Evolutionary conservation across 1,140 invertebrate species (phyloP).

Genomic region (Hylyphantes graminicola): DNA sequence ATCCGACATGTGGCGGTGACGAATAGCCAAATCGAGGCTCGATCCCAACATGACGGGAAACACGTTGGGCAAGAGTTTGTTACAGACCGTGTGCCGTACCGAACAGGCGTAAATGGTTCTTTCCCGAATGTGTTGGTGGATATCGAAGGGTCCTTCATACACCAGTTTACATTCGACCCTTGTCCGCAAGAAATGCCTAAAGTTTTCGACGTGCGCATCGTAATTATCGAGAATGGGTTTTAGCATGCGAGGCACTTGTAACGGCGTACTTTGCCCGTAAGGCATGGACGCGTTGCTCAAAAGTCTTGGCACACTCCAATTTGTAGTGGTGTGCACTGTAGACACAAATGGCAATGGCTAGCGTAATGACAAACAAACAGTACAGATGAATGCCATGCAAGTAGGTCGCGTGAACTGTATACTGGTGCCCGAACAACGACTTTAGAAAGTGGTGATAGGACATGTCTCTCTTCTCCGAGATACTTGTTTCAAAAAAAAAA

Average conservation of each 20-base stretch:
- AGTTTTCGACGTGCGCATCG: not conserved
- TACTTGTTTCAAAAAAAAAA: no score
- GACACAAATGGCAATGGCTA: not conserved
- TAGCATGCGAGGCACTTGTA: not conserved
- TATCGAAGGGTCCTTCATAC: not conserved
- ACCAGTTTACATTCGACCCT: not conserved
- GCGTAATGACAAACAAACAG: constrained; percentile 10
- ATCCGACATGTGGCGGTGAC: not conserved
- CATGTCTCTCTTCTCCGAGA: no score
- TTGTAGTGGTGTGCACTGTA: not conserved
- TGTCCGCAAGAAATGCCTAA: not conserved
- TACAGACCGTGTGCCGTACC: not conserved
- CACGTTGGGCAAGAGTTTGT: not conserved
- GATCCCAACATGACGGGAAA: constrained; percentile 4
- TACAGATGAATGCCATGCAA: constrained; percentile 22
- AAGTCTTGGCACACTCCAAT: not conserved
- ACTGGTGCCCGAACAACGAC: no score
- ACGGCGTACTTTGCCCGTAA: constrained; percentile 14
- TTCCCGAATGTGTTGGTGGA: not conserved
- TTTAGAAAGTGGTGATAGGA: no score
- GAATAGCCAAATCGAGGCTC: not conserved
- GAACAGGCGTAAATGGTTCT: not conserved
- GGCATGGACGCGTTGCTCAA: not conserved
- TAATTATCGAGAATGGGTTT: not conserved
- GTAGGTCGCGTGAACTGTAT: no score